A percentile compares a stretch with the other conserved stretches of the same genome.
phyloP scores from a whole-genome alignment of 2,797 vertebrate species.

The Podarcis lilfordi region DNA sequence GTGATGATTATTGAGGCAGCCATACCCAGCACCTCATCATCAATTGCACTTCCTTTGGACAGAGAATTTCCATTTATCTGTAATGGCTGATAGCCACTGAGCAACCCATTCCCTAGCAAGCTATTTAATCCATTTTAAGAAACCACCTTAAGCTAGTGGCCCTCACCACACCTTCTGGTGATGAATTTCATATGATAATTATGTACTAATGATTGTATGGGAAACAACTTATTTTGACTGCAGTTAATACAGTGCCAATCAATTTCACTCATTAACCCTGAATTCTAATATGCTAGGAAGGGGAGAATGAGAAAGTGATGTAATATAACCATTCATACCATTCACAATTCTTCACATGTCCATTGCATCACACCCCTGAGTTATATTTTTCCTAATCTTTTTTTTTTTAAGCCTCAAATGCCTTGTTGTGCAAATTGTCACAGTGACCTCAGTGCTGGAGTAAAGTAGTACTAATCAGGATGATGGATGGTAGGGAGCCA shows the following conservation, averaged over 20 bases:
- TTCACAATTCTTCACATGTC: constrained; percentile 5
- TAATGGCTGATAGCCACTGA: neutral
- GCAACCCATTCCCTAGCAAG: neutral
- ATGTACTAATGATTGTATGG: neutral
- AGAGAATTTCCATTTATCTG: neutral
- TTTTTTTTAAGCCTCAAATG: neutral
- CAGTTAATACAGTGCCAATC: neutral
- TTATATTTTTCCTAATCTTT: neutral
- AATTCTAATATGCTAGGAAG: neutral
- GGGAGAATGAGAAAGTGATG: neutral
- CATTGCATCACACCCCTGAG: neutral
- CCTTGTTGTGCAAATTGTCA: neutral
- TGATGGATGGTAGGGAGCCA: neutral
- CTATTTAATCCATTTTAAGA: neutral
- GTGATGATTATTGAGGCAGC: neutral
- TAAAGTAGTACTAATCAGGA: neutral
- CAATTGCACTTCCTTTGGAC: neutral
- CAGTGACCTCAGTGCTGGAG: neutral
- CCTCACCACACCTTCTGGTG: neutral
- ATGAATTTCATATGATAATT: constrained; percentile 18
- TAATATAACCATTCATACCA: neutral
- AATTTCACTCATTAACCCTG: constrained; percentile 1
- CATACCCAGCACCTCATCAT: neutral
- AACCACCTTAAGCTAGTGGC: neutral
- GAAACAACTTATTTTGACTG: neutral